Conservation (phyloP, 2,797 vertebrate genomes). For the Enteromius argenteus region DNA sequence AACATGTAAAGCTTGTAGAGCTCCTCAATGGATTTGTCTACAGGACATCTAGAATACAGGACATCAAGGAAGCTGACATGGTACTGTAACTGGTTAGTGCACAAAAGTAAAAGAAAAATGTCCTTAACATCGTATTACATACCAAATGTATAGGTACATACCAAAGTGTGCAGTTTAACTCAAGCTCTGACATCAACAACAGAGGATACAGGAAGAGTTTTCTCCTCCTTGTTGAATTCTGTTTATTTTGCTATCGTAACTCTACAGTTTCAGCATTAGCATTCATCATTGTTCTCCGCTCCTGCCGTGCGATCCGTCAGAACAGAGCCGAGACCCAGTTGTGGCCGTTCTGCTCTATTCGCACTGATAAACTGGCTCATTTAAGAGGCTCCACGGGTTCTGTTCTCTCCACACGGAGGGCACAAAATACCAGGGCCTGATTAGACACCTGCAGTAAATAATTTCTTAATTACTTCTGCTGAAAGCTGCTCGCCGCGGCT, state of each 20-base stretch:
- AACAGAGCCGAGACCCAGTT: not conserved
- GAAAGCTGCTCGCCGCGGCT: not conserved
- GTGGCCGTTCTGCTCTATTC: not conserved
- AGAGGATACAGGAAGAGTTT: not conserved
- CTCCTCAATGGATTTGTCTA: not conserved
- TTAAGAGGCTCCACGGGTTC: not conserved
- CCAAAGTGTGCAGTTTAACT: not conserved
- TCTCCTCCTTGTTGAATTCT: not conserved
- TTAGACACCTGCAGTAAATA: constrained; percentile 40
- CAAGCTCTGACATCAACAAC: not conserved
- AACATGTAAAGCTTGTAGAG: not conserved
- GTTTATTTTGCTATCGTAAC: not conserved
- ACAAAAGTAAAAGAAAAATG: not conserved
- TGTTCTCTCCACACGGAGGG: not conserved
- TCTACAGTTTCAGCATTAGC: not conserved
- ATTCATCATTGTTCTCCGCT: not conserved
- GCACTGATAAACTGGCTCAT: constrained; percentile 1
- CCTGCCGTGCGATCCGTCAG: not conserved
- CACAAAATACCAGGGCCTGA: not conserved
- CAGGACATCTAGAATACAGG: not conserved
- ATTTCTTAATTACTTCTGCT: constrained; percentile 50
- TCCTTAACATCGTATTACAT: not conserved
- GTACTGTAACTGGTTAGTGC: not conserved
- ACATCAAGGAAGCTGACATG: no score
- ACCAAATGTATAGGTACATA: no score